Percentiles rank a stretch among this genome's conserved stretches.
phyloP scores from a whole-genome alignment of 2,113 vertebrate genomes.

The Apteryx owenii region DNA sequence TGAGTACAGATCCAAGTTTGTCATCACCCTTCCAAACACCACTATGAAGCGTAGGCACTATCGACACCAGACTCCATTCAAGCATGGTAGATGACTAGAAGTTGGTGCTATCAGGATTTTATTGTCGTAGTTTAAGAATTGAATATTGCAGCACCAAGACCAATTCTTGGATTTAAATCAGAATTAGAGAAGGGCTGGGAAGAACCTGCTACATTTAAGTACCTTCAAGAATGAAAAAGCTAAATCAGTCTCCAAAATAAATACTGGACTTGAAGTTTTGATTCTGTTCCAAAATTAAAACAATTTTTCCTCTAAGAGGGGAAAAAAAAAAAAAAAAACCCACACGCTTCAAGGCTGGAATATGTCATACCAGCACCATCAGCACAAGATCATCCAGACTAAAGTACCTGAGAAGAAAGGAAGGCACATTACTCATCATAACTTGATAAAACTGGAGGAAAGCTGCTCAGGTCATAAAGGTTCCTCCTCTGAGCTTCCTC shows the following conservation, averaged over 20 bases:
- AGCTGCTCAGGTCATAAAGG: background rate
- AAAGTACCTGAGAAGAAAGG: background rate
- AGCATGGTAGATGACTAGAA: background rate
- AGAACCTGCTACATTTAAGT: background rate
- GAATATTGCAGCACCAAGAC: background rate
- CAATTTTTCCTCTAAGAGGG: background rate
- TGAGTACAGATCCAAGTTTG: background rate
- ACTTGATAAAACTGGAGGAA: background rate
- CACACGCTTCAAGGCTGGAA: background rate
- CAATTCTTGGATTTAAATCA: background rate
- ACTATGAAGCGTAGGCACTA: background rate
- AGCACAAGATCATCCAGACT: background rate
- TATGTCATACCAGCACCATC: background rate
- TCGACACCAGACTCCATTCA: background rate
- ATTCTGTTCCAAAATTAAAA: background rate
- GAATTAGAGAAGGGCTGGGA: background rate
- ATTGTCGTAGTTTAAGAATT: background rate
- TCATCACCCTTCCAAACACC: background rate
- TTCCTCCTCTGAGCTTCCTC: background rate
- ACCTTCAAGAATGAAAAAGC: background rate
- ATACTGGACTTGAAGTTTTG: background rate
- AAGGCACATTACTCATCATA: background rate
- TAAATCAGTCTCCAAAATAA: background rate
- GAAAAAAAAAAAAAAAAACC: no score
- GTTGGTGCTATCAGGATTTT: background rate